Evolutionary conservation across 1,140 invertebrate species (phyloP).

Genomic region (Zaprionus lachaisei): DNA sequence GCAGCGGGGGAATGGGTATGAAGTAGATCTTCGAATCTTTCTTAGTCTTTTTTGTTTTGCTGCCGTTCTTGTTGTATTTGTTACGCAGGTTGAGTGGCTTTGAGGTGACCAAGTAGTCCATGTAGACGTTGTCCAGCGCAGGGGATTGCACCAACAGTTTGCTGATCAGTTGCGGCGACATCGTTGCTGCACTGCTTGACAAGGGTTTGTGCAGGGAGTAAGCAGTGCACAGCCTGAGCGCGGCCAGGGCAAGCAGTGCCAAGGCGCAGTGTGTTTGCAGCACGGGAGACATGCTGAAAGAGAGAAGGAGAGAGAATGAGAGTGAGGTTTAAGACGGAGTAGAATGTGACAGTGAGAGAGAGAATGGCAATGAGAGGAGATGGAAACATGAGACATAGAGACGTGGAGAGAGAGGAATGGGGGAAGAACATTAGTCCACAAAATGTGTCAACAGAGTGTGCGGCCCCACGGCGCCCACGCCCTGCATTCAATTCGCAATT

Average conservation of each 20-base stretch:
- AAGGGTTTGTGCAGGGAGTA: conserved; percentile 39
- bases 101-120: conserved; percentile 77
- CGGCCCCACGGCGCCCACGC: conserved; percentile 42
- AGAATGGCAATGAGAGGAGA: not conserved
- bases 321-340: not conserved
- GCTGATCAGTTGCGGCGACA: conserved; percentile 29
- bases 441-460: conserved; percentile 45
- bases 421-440: not conserved
- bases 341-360: conserved; percentile 14
- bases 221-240: conserved; percentile 18
- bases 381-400: too few species aligned
- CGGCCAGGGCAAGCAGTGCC: conserved; percentile 28
- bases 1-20: conserved; percentile 78
- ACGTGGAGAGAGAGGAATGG: not conserved
- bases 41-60: conserved; percentile 79
- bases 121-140: conserved; percentile 71
- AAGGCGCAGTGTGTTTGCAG: conserved; percentile 20
- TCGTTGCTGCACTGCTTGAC: conserved; percentile 22
- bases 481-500: conserved; percentile 54
- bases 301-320: not conserved
- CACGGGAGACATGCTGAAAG: conserved; percentile 44
- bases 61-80: conserved; percentile 69
- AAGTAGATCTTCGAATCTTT: conserved; percentile 83
- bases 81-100: conserved; percentile 70
- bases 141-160: conserved; percentile 74